Base-by-base conservation (phyloP, 2,113 vertebrate species). In the Platysteira castanea region DNA sequence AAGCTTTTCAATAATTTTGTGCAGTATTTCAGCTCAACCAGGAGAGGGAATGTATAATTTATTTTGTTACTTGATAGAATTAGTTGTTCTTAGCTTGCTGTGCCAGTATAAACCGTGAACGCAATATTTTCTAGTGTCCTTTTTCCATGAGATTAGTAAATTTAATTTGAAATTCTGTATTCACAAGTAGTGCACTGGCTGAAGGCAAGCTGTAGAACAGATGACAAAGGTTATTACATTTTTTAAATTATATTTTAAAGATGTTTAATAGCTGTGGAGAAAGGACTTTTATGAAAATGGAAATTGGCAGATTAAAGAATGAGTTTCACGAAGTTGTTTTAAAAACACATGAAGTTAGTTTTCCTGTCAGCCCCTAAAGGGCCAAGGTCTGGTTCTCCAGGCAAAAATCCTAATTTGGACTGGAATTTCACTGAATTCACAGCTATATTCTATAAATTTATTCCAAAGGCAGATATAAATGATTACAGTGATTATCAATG, bases 161-260 rank as follows among this genome's bases (percentile, higher is more conserved):
- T 98, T 98, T 96, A 97, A 97, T 97, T 97, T 97, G 53, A 97
- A 96, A 88, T 97, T 94, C 93, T 91, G 95, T 86, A 93, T 95
- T 97, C 96, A 95, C 65, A 77, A 95, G 89, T 60, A 47, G 94
- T 91, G 87, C 93, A 80, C 80, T 94, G 94, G 94, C 74, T 96
- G 91, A 96, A 96, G 95, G 97, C 95, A 97, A 97, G 95, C 84
- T 90, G 86, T 71, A 94, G 93, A 97, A 90, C 57, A 95, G 91
- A 94, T 93, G 90, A 96, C 92, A 97, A 94, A 97, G 95, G 91
- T 98, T 97, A 96, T 96, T 97, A 96, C 89, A 95, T 95, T 95
- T 98, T 96, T 93, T 17, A 97, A 97, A 90, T 97, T 94, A 90
- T 92, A 97, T 97, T 97, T 97, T 96, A 96, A 96, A 94, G 83